Evolutionary conservation across 2,113 vertebrate genomes (phyloP).

Genomic region (Thryonomys swinderianus): DNA sequence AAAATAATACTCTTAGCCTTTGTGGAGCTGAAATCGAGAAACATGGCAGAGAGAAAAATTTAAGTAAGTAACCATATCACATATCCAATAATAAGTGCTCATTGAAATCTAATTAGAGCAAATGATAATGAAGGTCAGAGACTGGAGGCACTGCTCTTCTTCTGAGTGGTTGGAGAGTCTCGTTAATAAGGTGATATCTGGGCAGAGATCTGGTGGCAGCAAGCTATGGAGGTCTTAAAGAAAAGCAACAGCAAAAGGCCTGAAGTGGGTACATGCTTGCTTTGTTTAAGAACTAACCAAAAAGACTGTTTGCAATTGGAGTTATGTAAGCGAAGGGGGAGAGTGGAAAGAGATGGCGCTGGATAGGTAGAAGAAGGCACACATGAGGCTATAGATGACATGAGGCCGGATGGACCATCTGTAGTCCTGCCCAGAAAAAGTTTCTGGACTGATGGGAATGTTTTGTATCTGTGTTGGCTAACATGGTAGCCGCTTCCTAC

Average conservation of each 20-base stretch:
- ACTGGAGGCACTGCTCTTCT: background rate
- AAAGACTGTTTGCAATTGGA: background rate
- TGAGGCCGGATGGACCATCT: background rate
- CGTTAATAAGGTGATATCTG: background rate
- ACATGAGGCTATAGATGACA: background rate
- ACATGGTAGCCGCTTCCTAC: background rate
- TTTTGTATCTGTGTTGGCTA: background rate
- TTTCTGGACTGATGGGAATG: background rate
- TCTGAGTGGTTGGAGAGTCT: background rate
- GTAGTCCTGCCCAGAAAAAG: background rate
- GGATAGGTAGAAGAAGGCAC: background rate
- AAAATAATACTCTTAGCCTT: background rate
- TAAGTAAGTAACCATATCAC: background rate
- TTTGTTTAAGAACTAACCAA: background rate
- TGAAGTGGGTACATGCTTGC: background rate
- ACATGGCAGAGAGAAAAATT: background rate
- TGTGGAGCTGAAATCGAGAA: conserved; percentile 20
- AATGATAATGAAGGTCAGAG: background rate
- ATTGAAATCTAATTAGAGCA: conserved; percentile 19
- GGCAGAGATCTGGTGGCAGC: background rate
- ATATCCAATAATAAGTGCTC: background rate
- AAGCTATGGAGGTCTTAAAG: background rate
- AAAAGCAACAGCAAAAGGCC: background rate
- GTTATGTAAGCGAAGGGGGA: background rate
- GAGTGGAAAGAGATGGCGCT: background rate